phyloP scores from a whole-genome alignment of 2,888 invertebrate genomes.

The Bruchidius siliquastri region DNA sequence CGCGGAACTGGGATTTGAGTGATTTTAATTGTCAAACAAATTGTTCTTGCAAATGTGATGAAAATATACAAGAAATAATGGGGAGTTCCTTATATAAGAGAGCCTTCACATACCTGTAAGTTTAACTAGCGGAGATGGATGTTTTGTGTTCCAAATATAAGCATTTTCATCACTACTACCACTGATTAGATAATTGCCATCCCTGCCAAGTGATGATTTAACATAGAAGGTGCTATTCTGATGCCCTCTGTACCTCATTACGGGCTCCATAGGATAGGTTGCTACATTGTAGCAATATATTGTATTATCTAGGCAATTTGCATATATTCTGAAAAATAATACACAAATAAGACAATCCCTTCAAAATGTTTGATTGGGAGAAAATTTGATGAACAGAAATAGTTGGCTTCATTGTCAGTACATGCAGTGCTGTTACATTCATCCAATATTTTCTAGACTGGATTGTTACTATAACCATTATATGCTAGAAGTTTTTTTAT shows the following conservation, averaged over 20 bases:
- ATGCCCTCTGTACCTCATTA: conserved; percentile 66
- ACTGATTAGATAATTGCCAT: conserved; percentile 75
- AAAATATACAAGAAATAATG: too few species aligned
- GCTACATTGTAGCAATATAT: conserved; percentile 82
- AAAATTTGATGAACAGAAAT: too few species aligned
- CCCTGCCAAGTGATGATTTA: conserved; percentile 75
- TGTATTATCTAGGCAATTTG: conserved; percentile 80
- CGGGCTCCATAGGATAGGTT: conserved; percentile 62
- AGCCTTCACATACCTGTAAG: conserved; percentile 43
- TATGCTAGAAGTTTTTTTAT: too few species aligned
- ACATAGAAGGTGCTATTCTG: conserved; percentile 80
- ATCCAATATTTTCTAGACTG: too few species aligned
- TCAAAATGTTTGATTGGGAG: too few species aligned
- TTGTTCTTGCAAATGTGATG: too few species aligned
- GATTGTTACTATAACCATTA: too few species aligned
- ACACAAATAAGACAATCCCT: not conserved
- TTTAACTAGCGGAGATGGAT: conserved; percentile 61
- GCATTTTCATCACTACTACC: conserved; percentile 86
- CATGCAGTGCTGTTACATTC: too few species aligned
- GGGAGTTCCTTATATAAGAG: too few species aligned
- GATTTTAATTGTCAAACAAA: too few species aligned
- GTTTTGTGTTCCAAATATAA: conserved; percentile 76
- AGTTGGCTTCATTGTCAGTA: too few species aligned
- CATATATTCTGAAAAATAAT: conserved; percentile 54
- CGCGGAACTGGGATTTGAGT: too few species aligned